Evolutionary conservation across 1,140 invertebrate species (phyloP), one percentile per base, ranked within the genome.

Genomic region (Bombus superbus): DNA sequence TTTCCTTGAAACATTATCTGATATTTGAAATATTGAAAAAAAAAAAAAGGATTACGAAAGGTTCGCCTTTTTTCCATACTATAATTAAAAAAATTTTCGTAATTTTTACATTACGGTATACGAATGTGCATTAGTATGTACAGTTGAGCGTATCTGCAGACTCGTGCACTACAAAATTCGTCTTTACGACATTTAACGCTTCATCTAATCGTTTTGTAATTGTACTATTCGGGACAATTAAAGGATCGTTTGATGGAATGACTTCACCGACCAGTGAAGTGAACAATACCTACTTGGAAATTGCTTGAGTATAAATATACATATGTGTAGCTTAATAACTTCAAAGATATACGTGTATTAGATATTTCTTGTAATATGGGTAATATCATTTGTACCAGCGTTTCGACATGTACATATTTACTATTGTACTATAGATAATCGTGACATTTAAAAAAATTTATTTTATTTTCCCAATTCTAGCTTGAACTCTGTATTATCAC

Each of bases 181-280:
- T 62, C 25, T 59, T 28, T 59, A 1, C 59, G 18, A 53, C 28
- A n/a, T 62, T n/a, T 62, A 62, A 62, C 47, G 2, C 47, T 62
- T 3, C 28, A 3, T 62, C 28, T 62, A 62, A 62, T 62, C 59
- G 59, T n/a, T 62, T 62, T 62, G 42, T 53, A 79, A 69, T 38
- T 38, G 64, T 28, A 32, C 32, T 53, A 47, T 69, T 69, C 44
- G 18, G 32, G 44, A 38, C 42, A 44, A 47, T 47, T 47, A 38
- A 44, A 47, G 13, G 44, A 69, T 80, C 64, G 10, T 32, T 53
- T 69, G 59, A 42, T 38, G 6, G 44, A 40, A 44, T 69, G 78
- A 80, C 64, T 80, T 80, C 35, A 80, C 53, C 78, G 78, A 47
- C 44, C 32, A 38, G 32, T n/a, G 25, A 69, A 80, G 78, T 38